Evolutionary conservation across 2,797 vertebrate species (phyloP), one percentile per base, ranked within the genome.

Genomic region (Sardinella longiceps): DNA sequence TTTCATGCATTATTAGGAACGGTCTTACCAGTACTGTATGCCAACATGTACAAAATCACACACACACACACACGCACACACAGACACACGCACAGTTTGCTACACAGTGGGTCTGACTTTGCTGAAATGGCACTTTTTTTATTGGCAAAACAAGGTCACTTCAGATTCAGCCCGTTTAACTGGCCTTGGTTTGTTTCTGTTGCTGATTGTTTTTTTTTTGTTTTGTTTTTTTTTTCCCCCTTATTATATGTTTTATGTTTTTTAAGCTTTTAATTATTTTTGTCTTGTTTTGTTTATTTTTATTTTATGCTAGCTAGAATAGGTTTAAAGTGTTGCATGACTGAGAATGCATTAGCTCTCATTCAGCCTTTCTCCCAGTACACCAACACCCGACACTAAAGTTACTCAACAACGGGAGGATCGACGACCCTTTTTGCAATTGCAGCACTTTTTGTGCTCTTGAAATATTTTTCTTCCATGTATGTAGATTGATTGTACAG

Each of bases 401-500:
- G 37, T 43, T 43, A 77, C 15, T 37, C 66, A 82, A 87, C 87
- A 82, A 87, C 18, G 74, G 83, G 80, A 84, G 85, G 86, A 63
- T 81, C n/a, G n/a, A n/a, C n/a, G 37, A 84, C 87, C 86, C 37
- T 23, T 20, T 28, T 66, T 25, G 25, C 12, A 66, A 66, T 10
- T 87, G 51, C 0, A 2, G 84, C 88, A 88, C 30, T n/a, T 84
- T 80, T 87, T 91, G 89, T 90, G 89, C 90, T 89, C 88, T 83
- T 83, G 85, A 82, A 90, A 89, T 89, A 87, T 90, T 90, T 88
- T 80, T 93, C 88, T 90, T 93, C 92, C 94, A 90, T 91, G 89
- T 92, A 87, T 90, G 84, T 90, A 88, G 85, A 90, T 82, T 90
- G 90, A 89, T 90, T 94, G 92, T 95, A 93, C 87, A 94, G 90